Conservation (phyloP, 2,113 vertebrate species). For the Numenius arquata region DNA sequence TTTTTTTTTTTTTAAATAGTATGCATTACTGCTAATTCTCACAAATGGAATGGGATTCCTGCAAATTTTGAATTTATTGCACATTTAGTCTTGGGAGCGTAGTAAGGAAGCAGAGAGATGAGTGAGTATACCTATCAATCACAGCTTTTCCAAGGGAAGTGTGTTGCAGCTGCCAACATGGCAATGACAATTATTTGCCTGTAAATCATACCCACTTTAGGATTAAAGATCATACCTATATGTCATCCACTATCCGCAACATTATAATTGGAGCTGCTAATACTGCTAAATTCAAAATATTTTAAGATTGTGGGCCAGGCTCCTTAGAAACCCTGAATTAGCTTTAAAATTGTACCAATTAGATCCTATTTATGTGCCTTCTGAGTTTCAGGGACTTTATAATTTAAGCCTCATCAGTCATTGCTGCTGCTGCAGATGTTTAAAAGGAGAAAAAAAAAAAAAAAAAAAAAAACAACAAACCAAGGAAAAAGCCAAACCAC, state of each 20-base stretch:
- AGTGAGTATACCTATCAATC: not conserved
- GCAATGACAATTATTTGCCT: not conserved
- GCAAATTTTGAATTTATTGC: not conserved
- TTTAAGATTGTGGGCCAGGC: not conserved
- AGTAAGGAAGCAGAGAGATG: not conserved
- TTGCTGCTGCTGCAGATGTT: not conserved
- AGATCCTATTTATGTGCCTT: not conserved
- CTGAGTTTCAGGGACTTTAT: not conserved
- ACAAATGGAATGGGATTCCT: rapidly evolving
- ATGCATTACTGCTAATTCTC: not conserved
- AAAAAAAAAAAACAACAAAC: not conserved
- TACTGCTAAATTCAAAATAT: not conserved
- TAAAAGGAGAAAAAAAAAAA: not conserved
- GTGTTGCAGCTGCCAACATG: not conserved
- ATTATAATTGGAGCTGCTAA: not conserved
- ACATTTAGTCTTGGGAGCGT: not conserved
- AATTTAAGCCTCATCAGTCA: not conserved
- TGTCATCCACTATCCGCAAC: not conserved
- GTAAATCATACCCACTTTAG: not conserved
- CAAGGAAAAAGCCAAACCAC: not conserved
- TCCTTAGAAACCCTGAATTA: not conserved
- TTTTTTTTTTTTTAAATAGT: not conserved
- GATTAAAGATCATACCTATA: not conserved
- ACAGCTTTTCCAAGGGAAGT: not conserved
- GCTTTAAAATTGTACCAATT: not conserved